Base-by-base conservation (phyloP, 2,797 vertebrate genomes). In the Falco concolor region DNA sequence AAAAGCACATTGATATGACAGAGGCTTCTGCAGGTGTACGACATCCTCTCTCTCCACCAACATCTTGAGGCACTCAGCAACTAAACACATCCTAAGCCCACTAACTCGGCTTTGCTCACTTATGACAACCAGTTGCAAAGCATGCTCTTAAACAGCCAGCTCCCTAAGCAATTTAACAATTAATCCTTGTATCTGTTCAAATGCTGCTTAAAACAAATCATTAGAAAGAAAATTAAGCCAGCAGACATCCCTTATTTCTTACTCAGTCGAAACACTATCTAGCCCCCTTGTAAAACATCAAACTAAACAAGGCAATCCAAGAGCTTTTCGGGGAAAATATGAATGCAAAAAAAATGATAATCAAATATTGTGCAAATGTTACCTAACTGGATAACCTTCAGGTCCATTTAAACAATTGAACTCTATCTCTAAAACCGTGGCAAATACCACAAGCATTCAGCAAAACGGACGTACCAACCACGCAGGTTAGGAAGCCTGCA, bases 1-100 rank as follows among this genome's bases (percentile, higher is more conserved):
- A 14, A 9, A 6, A n/a, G 30, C 1, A 36, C 0, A 0, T 4
- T 8, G 8, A 15, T 32, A 32, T 30, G 52, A 69, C 17, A 74
- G 52, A 54, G 22, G 57, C 40, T 79, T 13, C 60, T 34, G 23
- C 32, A 30, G 77, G 12, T 1, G 0, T 5, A 13, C 2, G 14
- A 25, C 30, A 18, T 28, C 34, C 27, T 32, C 60, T 38, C 12
- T 18, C 54, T 34, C 63, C 30, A 5, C 63, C 30, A 5, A 63
- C 59, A 40, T 6, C 17, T 16, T 10, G n/a, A 57, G 53, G 36
- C 5, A 2, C 45, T 12, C 38, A 3, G 54, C 36, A 57, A 40
- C 16, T 9, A 11, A 25, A n/a, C 38, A 5, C 52, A 6, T 4
- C 57, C 63, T 10, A 69, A 54, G 54, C 50, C 45, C 80, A 7